A percentile compares a stretch with the other conserved stretches of the same genome.
These are phyloP conservation scores for Micronisus gabar DNA, from an alignment of 2,113 vertebrate species.

Conservation along the genomic window DNA sequence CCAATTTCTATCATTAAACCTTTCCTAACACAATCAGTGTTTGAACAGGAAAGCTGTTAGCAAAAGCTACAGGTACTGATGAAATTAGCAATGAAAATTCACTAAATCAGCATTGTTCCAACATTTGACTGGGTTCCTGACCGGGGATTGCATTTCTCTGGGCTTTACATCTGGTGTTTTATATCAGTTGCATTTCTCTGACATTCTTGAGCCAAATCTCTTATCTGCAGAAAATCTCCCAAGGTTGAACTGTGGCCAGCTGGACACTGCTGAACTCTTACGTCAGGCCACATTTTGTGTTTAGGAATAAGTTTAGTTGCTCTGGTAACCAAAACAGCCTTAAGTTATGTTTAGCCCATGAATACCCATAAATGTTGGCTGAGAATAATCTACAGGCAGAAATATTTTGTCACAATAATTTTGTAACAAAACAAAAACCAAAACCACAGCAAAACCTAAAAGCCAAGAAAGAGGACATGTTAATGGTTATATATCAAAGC, in stretches of 20 bases:
- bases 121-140: not conserved
- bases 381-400: not conserved
- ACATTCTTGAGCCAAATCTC: not conserved
- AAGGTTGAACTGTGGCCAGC: not conserved
- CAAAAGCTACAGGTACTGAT: not conserved
- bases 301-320: not conserved
- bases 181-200: not conserved
- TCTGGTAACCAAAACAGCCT: not conserved
- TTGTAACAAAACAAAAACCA: not conserved
- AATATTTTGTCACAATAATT: not conserved
- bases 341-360: not conserved
- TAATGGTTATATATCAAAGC: not conserved
- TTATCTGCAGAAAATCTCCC: not conserved
- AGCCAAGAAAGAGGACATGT: not conserved
- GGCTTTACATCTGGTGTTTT: not conserved
- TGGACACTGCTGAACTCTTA: not conserved
- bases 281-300: not conserved
- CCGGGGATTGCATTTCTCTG: not conserved
- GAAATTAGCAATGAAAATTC: not conserved
- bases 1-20: not conserved
- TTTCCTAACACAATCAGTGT: not conserved
- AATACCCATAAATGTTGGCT: not conserved
- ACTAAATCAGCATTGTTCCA: not conserved
- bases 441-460: not conserved
- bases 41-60: not conserved